Percentiles rank a stretch among this genome's conserved stretches.
Conservation (phyloP, 1,140 invertebrate species). For the Thalassaphorura encarpata region DNA sequence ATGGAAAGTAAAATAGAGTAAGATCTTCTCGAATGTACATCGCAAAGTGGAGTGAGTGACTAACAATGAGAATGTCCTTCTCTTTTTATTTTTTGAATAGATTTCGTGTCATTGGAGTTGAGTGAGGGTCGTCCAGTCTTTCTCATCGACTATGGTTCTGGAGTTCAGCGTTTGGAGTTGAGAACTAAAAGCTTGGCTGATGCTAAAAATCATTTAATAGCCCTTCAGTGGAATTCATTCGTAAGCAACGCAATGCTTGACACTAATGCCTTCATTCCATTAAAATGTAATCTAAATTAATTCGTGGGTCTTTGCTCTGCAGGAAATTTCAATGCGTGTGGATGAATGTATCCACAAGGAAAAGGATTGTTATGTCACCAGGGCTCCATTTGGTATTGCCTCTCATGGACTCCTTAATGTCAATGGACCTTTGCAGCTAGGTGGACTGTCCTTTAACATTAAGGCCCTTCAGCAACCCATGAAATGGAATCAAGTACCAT, state of each 20-base stretch:
- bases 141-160: slow-evolving; percentile 80
- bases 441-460: slow-evolving; percentile 59
- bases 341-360: slow-evolving; percentile 26
- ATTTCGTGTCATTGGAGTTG: slow-evolving; percentile 86
- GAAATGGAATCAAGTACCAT: slow-evolving; percentile 55
- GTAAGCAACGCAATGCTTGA: no score
- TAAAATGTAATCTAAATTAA: not conserved
- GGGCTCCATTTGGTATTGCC: slow-evolving; percentile 55
- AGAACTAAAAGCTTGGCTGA: slow-evolving; percentile 59
- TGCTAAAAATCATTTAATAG: slow-evolving; percentile 67
- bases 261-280: no score
- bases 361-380: slow-evolving; percentile 31
- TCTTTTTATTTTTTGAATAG: slow-evolving; percentile 39
- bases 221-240: slow-evolving; percentile 59
- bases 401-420: slow-evolving; percentile 63
- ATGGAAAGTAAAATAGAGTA: no score
- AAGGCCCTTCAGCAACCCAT: slow-evolving; percentile 43
- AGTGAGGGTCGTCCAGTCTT: slow-evolving; percentile 71
- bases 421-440: slow-evolving; percentile 76
- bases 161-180: slow-evolving; percentile 57
- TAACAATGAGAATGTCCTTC: not conserved
- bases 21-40: no score
- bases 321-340: slow-evolving; percentile 27
- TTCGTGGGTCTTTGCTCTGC: not conserved
- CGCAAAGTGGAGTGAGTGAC: not conserved